phyloP scores from a whole-genome alignment of 2,113 vertebrate species.

The Gambusia holbrooki region DNA sequence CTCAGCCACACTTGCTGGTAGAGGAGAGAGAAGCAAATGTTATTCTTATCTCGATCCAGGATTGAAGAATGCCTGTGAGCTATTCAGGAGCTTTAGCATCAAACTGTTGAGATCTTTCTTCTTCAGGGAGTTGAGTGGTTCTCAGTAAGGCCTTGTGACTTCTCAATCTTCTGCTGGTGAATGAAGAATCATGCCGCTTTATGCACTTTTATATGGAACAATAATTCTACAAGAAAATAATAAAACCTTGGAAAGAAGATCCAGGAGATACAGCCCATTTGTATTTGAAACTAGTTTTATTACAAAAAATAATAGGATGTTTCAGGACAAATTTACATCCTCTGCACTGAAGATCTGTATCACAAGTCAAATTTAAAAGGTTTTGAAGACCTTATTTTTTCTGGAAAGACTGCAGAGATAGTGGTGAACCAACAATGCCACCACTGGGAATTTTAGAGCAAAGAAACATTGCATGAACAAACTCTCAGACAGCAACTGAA shows the following conservation, averaged over 20 bases:
- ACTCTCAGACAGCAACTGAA: no score
- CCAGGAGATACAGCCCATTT: not conserved
- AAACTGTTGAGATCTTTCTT: constrained; percentile 23
- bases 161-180: not conserved
- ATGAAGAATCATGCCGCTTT: not conserved
- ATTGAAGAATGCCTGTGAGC: constrained; percentile 42
- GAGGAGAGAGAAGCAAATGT: constrained; percentile 26
- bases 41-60: constrained; percentile 50
- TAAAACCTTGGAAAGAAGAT: not conserved
- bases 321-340: no score
- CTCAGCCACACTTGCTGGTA: constrained; percentile 26
- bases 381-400: no score
- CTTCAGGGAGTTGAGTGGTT: constrained; percentile 32
- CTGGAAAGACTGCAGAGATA: no score
- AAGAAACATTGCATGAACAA: no score
- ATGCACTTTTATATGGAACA: not conserved
- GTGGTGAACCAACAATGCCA: no score
- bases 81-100: constrained; percentile 46
- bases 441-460: no score
- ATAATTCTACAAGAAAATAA: not conserved
- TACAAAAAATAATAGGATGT: not conserved
- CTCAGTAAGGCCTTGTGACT: constrained; percentile 3
- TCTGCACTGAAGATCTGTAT: no score
- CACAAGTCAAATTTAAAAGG: no score
- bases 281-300: not conserved